Base-by-base conservation (phyloP, 2,797 vertebrate genomes). In the Pangasius larnaudii region DNA sequence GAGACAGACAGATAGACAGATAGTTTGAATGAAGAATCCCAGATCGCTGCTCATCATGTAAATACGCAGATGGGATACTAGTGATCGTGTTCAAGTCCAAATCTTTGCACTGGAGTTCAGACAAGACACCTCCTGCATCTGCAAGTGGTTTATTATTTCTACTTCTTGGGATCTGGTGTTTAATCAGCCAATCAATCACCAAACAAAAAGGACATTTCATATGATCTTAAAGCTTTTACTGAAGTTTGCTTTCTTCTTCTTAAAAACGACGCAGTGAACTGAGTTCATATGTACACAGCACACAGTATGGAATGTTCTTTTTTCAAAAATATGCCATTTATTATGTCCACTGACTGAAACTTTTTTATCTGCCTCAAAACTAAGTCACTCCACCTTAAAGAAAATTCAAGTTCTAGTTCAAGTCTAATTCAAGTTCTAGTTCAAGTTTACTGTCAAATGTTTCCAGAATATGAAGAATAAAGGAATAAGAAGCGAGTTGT, bases 21-120 rank as follows among this genome's bases (percentile, higher is more conserved):
- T 13, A 53, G 59, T 71, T 46, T n/a, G 4, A 80, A 80, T 30
- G 67, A 75, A 87, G 42, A 81, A 16, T 74, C 58, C n/a, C 67
- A 46, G 67, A 74, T 49, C 27, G 7, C 46, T 51, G 69, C 58
- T 51, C 30, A 2, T 36, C n/a, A 0, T 53, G 7, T 65, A 65
- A 59, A 39, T 27, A 39, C 16, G 13, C 24, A 67, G 72, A 51
- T 33, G 46, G 5, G 69, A 24, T 27, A 58, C 5, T 3, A n/a
- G 53, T 74, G 58, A n/a, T 42, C n/a, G 39, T 61, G 58, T 19
- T 42, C 18, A 36, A 63, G 24, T n/a, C 22, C 72, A 27, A 49
- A 49, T 27, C 22, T 77, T 5, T n/a, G 27, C 13, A 24, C 9
- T 51, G 5, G 1, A n/a, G 71, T 27, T 46, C 22, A 49, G 2